phyloP scores from a whole-genome alignment of 2,113 vertebrate species.

The Acrocephalus kingi region DNA sequence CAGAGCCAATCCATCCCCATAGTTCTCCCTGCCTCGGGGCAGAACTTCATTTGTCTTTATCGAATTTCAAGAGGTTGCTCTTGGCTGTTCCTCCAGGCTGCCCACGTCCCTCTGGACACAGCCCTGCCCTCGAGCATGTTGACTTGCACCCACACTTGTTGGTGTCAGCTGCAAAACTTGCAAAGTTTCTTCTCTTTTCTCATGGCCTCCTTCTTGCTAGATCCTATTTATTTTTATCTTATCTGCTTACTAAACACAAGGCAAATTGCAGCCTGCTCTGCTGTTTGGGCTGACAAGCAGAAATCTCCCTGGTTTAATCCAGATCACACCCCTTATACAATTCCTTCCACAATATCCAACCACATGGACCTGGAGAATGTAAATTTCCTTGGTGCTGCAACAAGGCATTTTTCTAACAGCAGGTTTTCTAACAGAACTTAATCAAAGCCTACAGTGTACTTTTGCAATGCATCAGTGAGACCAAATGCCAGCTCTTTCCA shows the following conservation, averaged over 20 bases:
- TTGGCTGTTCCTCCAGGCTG: background rate
- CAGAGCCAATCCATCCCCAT: background rate
- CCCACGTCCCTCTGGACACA: accelerated
- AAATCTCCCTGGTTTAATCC: background rate
- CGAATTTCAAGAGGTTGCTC: background rate
- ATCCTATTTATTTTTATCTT: background rate
- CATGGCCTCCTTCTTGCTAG: background rate
- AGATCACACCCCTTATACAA: background rate
- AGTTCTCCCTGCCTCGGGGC: background rate
- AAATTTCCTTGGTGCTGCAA: background rate
- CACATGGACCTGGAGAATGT: background rate
- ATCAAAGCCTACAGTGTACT: conserved; percentile 12
- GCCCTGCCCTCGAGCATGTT: background rate
- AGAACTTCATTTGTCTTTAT: background rate
- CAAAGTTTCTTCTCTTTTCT: background rate
- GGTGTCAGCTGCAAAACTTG: background rate
- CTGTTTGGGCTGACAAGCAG: background rate
- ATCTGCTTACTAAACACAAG: background rate
- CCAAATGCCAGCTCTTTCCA: background rate
- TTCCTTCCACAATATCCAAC: background rate
- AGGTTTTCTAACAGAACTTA: background rate
- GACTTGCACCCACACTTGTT: background rate
- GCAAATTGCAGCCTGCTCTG: background rate
- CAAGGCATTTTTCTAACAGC: background rate
- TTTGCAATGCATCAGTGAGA: conserved; percentile 12